These are phyloP conservation scores for Philereme transversata DNA, from an alignment of 2,888 invertebrate genomes.

Conservation along the genomic window DNA sequence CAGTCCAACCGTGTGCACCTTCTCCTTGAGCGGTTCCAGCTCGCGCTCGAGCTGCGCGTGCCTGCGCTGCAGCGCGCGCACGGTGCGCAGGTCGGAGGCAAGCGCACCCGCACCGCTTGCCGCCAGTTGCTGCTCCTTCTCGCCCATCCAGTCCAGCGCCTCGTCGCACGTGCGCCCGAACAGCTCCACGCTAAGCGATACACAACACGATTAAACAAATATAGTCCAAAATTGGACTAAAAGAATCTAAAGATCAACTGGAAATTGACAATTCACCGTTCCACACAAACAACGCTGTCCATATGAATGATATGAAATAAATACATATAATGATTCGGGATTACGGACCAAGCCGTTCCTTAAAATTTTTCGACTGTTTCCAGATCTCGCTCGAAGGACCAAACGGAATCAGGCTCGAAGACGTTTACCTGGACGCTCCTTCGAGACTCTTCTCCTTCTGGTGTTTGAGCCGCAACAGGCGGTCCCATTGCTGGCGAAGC, in stretches of 20 bases:
- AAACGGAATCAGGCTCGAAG: background rate
- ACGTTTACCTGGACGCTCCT: slow-evolving; percentile 89
- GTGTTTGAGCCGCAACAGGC: slow-evolving; percentile 92
- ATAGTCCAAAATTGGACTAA: background rate
- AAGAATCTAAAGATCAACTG: too few species aligned
- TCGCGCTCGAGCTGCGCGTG: slow-evolving; percentile 97
- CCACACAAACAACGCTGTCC: too few species aligned
- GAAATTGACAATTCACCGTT: too few species aligned
- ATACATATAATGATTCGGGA: too few species aligned
- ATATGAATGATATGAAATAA: too few species aligned
- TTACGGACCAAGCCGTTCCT: too few species aligned
- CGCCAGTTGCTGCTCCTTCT: slow-evolving; percentile 96
- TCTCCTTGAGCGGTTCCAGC: slow-evolving; percentile 96
- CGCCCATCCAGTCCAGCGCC: slow-evolving; percentile 98
- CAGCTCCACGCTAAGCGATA: slow-evolving; percentile 91
- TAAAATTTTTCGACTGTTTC: too few species aligned
- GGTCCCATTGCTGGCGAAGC: slow-evolving; percentile 95
- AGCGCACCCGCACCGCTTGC: slow-evolving; percentile 82
- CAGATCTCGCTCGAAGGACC: background rate
- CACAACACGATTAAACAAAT: background rate
- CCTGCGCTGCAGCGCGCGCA: slow-evolving; percentile 94
- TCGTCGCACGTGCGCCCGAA: slow-evolving; percentile 98
- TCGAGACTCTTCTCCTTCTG: slow-evolving; percentile 96
- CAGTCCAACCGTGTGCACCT: slow-evolving; percentile 93
- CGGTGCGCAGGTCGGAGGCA: slow-evolving; percentile 95